Evolutionary conservation across 2,888 invertebrate genomes (phyloP), one percentile per base, ranked within the genome.

Genomic region (Leptopterna dolabrata): DNA sequence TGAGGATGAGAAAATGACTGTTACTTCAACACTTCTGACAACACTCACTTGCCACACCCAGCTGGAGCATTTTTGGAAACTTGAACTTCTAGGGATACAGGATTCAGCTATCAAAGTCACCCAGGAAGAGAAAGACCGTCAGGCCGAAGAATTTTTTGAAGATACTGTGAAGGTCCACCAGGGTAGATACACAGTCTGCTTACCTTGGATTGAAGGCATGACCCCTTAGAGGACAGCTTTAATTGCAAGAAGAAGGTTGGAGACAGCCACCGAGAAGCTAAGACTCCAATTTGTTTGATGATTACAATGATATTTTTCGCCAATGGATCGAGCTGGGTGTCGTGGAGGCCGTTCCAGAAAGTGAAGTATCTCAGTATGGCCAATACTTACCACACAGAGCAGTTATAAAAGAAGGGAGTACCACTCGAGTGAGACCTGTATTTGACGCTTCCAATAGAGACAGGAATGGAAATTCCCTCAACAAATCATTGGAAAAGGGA

Each of bases 401-500:
- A n/a, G 55, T 81, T 6, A 45, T 80, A 19, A 80, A 80, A 24
- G 80, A 80, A 45, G 30, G 19, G 13, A 80, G 80, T 27, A 76
- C 76, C 19, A 76, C 76, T 14, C 55, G 14, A 30, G 76, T 76
- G n/a, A 76, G 76, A 76, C 76, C 76, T 1, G 76, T 76, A 16
- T 76, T 76, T 43, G 76, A 76, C 24, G 76, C 76, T 16, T 76
- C 76, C 13, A 76, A 41, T 76, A 16, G n/a, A n/a, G 76, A 76
- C 43, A 27, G 27, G 13, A 86, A 86, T 86, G 86, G 86, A 36
- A 78, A 27, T 55, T 43, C 70, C 24, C 55, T 91, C 9, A 91
- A 91, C 84, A 87, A 90, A 1, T 90, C 90, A 71, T 76, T 90
- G 0, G 89, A 90, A 86, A 89, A 87, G 45, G 87, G 89, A 19